Conservation (phyloP, 2,888 invertebrate genomes). For the Timema cristinae region DNA sequence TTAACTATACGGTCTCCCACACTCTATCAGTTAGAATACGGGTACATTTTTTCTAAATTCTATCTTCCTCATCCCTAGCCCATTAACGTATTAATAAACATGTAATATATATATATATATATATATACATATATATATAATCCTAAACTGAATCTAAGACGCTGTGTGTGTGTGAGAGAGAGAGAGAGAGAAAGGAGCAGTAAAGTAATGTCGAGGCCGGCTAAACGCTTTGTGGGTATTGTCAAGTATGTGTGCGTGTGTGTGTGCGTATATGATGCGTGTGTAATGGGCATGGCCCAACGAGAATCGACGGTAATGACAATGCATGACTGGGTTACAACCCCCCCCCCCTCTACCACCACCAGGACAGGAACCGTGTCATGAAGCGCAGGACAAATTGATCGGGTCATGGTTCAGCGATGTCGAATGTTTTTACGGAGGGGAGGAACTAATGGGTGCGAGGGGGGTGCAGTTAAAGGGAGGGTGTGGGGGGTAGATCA, state of each 20-base stretch:
- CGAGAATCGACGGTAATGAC: constrained; percentile 10
- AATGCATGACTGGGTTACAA: background rate
- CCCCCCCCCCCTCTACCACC: background rate
- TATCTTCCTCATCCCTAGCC: too few relatives aligned
- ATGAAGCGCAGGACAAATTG: constrained; percentile 11
- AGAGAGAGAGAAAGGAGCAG: too few relatives aligned
- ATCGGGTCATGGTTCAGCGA: background rate
- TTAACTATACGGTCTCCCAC: too few relatives aligned
- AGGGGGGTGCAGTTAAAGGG: background rate
- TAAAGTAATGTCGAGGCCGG: too few relatives aligned
- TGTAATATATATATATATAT: too few relatives aligned
- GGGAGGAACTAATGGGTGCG: background rate
- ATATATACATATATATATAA: too few relatives aligned
- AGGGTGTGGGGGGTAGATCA: background rate
- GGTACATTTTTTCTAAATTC: too few relatives aligned
- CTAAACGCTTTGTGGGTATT: too few relatives aligned
- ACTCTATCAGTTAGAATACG: too few relatives aligned
- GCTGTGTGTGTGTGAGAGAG: too few relatives aligned
- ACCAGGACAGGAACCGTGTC: background rate
- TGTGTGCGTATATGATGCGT: constrained; percentile 5
- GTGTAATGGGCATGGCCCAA: constrained; percentile 13
- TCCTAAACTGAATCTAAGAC: too few relatives aligned
- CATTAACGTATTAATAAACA: too few relatives aligned
- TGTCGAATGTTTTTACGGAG: background rate
- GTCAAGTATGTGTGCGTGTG: background rate